Evolutionary conservation across 2,113 vertebrate genomes (phyloP).

Genomic region (Leucopsar rothschildi): DNA sequence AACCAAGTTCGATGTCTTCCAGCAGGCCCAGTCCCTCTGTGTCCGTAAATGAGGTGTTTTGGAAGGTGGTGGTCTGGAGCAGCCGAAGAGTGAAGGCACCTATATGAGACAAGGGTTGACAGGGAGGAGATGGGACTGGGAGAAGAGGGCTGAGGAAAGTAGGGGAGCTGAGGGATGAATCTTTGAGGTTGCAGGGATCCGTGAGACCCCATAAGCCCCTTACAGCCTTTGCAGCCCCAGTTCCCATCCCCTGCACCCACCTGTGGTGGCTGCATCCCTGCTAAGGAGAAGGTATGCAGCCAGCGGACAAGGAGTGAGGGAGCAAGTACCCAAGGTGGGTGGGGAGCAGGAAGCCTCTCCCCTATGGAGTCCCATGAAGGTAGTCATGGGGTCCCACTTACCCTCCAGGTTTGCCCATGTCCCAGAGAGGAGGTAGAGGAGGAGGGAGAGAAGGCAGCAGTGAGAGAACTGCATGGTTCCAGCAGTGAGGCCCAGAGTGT

Average conservation of each 20-base stretch:
- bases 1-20: not conserved
- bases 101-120: not conserved
- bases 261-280: not conserved
- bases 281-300: not conserved
- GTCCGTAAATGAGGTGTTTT: not conserved
- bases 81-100: not conserved
- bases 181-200: not conserved
- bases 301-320: not conserved
- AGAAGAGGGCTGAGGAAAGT: not conserved
- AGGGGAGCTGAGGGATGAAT: not conserved
- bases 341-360: not conserved
- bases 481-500: rapidly evolving
- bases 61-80: constrained; percentile 3
- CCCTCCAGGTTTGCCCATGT: not conserved
- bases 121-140: not conserved
- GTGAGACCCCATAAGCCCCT: not conserved
- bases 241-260: not conserved
- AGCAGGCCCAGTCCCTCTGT: not conserved
- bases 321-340: not conserved
- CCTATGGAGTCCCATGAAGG: rapidly evolving
- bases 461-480: not conserved
- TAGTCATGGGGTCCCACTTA: not conserved
- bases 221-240: not conserved
- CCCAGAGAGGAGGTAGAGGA: not conserved
- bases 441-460: not conserved